Conservation (phyloP, 2,888 invertebrate species). For the Nemurella pictetii region DNA sequence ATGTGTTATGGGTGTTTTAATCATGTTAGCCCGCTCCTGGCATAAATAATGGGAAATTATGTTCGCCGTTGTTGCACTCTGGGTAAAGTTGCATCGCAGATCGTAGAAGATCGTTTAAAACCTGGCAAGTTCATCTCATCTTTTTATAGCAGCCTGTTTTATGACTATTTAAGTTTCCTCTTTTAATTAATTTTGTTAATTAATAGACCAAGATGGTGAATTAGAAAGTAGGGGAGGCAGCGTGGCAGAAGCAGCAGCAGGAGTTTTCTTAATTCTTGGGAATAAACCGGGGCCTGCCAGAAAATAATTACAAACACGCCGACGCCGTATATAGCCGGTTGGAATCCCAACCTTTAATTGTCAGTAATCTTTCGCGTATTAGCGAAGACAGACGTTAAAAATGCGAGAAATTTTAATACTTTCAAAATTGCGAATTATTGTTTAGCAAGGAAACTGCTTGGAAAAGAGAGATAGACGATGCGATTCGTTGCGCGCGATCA, state of each 20-base stretch:
- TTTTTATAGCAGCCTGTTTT: constrained; percentile 34
- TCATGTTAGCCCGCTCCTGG: background rate
- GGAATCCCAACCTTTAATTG: background rate
- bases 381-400: background rate
- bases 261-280: constrained; percentile 15
- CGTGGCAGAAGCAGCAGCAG: background rate
- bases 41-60: too few relatives aligned
- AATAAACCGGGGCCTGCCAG: background rate
- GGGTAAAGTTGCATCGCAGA: background rate
- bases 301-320: constrained; percentile 2
- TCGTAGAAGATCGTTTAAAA: constrained; percentile 11
- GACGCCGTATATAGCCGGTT: background rate
- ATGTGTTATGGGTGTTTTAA: background rate
- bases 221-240: background rate
- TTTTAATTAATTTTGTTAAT: constrained; percentile 41
- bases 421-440: background rate
- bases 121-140: constrained; percentile 22
- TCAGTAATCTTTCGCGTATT: background rate
- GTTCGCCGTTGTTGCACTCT: background rate
- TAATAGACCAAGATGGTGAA: constrained; percentile 36
- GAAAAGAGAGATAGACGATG: too few relatives aligned
- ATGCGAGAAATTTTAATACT: background rate
- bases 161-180: constrained; percentile 40
- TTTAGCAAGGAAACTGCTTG: too few relatives aligned
- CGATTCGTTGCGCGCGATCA: background rate